phyloP scores from a whole-genome alignment of 2,888 invertebrate species.

The Strigamia maritima region DNA sequence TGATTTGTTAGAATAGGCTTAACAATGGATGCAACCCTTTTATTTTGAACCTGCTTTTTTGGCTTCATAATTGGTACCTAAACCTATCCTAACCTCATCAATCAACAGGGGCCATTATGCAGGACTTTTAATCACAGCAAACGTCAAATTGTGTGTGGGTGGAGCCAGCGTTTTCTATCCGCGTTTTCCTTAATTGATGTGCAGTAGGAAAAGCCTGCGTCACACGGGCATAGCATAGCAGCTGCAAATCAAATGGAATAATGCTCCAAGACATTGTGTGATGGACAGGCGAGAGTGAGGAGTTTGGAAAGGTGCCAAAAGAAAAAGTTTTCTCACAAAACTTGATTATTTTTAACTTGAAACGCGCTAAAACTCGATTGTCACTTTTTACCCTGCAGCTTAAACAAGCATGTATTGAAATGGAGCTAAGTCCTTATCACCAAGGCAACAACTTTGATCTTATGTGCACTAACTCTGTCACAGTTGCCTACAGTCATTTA shows the following conservation, averaged over 20 bases:
- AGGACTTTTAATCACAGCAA: conserved; percentile 21
- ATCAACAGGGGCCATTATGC: conserved; percentile 18
- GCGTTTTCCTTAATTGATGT: conserved; percentile 16
- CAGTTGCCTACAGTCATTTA: not conserved
- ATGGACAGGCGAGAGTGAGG: conserved; percentile 13
- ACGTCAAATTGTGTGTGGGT: conserved; percentile 10
- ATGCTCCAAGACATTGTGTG: conserved; percentile 16
- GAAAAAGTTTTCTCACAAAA: not conserved
- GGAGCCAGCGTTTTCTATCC: not conserved
- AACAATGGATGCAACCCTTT: not conserved
- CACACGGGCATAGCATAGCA: not conserved
- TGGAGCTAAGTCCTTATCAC: not conserved
- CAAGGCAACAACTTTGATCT: conserved; percentile 18
- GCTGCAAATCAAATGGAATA: conserved; percentile 13
- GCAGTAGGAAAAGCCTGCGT: not conserved
- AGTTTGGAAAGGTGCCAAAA: conserved; percentile 1
- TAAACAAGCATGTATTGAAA: not conserved
- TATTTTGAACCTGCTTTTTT: not conserved
- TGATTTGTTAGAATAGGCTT: too few relatives aligned
- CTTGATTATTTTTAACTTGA: conserved; percentile 13
- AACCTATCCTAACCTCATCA: not conserved
- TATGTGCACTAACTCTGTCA: not conserved
- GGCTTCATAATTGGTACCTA: not conserved
- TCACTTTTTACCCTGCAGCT: not conserved
- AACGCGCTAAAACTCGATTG: not conserved